Base-by-base conservation (phyloP, 37 sponge, comb jelly and placozoan genomes). In the Theonella swinhoei region DNA sequence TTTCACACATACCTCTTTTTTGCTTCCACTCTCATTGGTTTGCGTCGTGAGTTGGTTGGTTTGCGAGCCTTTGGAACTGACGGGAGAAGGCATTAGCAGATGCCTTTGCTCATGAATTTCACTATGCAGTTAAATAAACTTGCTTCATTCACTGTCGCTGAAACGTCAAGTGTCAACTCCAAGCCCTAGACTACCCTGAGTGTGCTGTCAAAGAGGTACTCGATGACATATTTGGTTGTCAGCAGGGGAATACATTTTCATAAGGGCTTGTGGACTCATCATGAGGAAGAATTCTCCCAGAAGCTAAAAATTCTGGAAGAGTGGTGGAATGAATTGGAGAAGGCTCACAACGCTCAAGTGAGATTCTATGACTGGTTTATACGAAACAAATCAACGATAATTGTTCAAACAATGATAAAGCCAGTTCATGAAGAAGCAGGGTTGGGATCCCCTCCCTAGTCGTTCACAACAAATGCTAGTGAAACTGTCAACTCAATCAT, bases 181-280 rank as follows among this genome's bases (percentile, higher is more conserved):
- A 68, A n/a, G 69, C 69, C 19, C 61, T 59, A 59, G 61, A 59
- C 14, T 59, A 22, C 20, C 61, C 61, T 59, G 61, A 59, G 61
- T 59, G 61, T 59, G 61, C 61, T 20, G 61, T 59, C 20, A 59
- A 59, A 20, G 61, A 59, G 20, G 61, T 59, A 59, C 61, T 59
- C 20, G 61, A 59, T 59, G 79, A 81, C 3, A 81, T 71, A 38
- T 81, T 81, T 81, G 59, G 61, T 14, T 32, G 63, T 47, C 64
- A 81, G 70, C 11, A 47, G 29, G 82, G 82, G 23, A 4, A 22
- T 39, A 47, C 36, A 22, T 80, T 80, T 65, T 74, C 65, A 2
- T 72, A 81, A 37, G 82, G 82, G 7, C n/a, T 81, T 28, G 73
- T 81, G 3, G 82, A 83, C 58, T 54, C 59, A 42, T 22, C 24